Conservation (phyloP, 2,797 vertebrate species). For the Phrynocephalus vlangalii region DNA sequence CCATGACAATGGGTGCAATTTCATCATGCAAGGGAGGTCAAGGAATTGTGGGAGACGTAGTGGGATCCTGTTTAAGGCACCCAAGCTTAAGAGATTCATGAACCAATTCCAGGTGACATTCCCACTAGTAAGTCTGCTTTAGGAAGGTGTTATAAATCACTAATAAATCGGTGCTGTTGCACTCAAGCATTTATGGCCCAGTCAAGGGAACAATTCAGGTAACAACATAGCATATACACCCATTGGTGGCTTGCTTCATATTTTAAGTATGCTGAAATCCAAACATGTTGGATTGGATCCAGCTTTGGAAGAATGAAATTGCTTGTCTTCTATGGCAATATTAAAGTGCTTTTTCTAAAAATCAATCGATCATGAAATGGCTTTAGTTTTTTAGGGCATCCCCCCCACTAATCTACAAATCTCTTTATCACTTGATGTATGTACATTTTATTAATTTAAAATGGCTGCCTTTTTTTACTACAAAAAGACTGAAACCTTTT, state of each 20-base stretch:
- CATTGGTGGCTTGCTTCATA: background rate
- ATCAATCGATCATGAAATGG: background rate
- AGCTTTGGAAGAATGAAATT: background rate
- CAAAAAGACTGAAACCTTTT: background rate
- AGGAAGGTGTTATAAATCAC: background rate
- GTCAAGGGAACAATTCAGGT: background rate
- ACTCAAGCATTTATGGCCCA: background rate
- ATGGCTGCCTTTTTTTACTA: background rate
- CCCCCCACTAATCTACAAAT: background rate
- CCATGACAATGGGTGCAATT: background rate
- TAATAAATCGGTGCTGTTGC: background rate
- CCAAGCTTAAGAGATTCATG: too few relatives aligned
- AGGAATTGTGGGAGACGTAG: too few relatives aligned
- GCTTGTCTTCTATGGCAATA: background rate
- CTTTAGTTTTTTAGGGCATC: background rate
- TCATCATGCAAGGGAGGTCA: background rate
- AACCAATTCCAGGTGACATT: background rate
- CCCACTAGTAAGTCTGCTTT: background rate
- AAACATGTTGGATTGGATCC: background rate
- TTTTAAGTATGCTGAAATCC: constrained; percentile 22
- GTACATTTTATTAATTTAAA: background rate
- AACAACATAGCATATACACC: background rate
- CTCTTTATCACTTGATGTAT: background rate
- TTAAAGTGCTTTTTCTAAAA: constrained; percentile 18
- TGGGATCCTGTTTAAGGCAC: background rate